These are phyloP conservation scores for Acronicta aceris DNA, from an alignment of 2,888 invertebrate genomes.

Conservation along the genomic window DNA sequence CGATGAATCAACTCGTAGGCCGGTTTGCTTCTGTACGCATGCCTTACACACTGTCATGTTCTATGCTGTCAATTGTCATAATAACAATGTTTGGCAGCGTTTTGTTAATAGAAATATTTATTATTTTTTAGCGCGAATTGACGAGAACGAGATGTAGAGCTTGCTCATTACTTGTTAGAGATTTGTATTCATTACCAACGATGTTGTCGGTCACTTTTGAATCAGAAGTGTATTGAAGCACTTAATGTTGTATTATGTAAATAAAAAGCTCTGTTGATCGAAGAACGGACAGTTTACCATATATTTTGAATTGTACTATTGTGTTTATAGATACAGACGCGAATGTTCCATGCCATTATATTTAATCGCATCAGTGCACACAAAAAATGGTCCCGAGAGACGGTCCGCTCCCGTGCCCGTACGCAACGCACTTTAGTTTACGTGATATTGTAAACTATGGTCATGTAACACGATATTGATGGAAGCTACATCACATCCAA, in stretches of 20 bases:
- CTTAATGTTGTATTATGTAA: no score
- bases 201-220: no score
- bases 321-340: no score
- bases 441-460: constrained; percentile 23
- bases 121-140: no score
- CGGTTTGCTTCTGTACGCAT: constrained; percentile 64
- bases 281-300: no score
- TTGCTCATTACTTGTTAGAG: no score
- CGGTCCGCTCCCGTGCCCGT: constrained; percentile 4
- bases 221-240: no score
- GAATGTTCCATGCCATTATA: neutral
- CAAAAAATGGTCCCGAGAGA: constrained; percentile 6
- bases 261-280: no score
- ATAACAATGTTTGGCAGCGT: constrained; percentile 3
- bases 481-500: constrained; percentile 38
- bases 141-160: no score
- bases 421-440: constrained; percentile 10
- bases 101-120: neutral
- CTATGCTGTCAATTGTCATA: constrained; percentile 22
- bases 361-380: neutral
- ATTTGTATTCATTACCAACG: no score
- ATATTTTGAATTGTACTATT: no score
- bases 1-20: constrained; percentile 66
- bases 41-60: constrained; percentile 44
- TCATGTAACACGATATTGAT: constrained; percentile 41